Conservation (phyloP, 2,113 vertebrate species). For the Petrocephalus zakoni region DNA sequence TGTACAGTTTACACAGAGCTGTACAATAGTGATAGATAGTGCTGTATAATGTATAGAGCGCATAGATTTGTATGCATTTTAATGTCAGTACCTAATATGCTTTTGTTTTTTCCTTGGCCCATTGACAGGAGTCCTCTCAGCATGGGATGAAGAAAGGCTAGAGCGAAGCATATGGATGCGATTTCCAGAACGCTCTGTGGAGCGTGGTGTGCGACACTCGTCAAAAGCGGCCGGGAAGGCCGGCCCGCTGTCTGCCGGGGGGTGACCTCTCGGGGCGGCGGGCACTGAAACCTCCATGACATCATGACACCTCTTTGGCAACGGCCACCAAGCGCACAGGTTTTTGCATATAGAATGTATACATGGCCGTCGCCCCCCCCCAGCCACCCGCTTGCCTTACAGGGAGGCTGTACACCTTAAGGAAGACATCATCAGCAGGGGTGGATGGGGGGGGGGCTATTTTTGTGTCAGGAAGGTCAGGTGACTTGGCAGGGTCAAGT, state of each 20-base stretch:
- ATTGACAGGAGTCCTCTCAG: background rate
- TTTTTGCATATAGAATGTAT: slow-evolving; percentile 34
- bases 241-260: slow-evolving; percentile 44
- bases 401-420: background rate
- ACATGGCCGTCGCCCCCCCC: background rate
- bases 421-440: background rate
- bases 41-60: background rate
- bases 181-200: slow-evolving; percentile 59
- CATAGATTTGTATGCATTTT: background rate
- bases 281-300: slow-evolving; percentile 59
- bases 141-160: slow-evolving; percentile 64
- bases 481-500: slow-evolving; percentile 61
- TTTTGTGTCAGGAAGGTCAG: slow-evolving; percentile 52
- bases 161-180: slow-evolving; percentile 58
- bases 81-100: background rate
- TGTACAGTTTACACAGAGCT: background rate
- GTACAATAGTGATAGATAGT: background rate
- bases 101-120: background rate
- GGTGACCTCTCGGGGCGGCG: slow-evolving; percentile 55
- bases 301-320: slow-evolving; percentile 65
- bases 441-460: slow-evolving; percentile 41
- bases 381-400: background rate
- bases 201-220: slow-evolving; percentile 66
- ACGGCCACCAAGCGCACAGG: slow-evolving; percentile 35
- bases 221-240: slow-evolving; percentile 55